Evolutionary conservation across 2,888 invertebrate genomes (phyloP), one percentile per base, ranked within the genome.

Genomic region (Drosophila neoperkinsi): DNA sequence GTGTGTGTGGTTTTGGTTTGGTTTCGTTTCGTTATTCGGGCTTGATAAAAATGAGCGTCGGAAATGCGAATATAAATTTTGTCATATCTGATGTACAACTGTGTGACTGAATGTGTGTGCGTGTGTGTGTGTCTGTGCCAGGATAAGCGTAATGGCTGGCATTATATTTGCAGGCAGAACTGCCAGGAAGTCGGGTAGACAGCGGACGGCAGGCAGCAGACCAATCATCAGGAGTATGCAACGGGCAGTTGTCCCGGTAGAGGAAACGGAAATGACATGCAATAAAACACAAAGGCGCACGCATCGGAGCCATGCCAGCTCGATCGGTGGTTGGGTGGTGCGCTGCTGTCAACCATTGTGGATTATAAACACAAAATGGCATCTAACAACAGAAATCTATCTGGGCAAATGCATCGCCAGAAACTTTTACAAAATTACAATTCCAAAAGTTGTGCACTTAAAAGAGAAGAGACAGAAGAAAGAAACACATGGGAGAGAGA

Each of bases 221-320:
- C 87, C 90, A 88, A 90, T 90, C 91, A 90, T 88, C 90, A 84
- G 75, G 86, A 79, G 78, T 70, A 79, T 76, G 87, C 77, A 75
- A 31, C 57, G 56, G 41, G 52, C 57, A 43, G 41, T 57, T 43
- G 43, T 31, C 38, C 61, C 67, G 72, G 65, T 75, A 75, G 57
- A 84, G 92, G 92, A 92, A 91, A 83, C 91, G 92, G 92, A 92
- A 92, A 91, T 92, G 92, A 82, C 90, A 90, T 89, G 92, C 84
- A 92, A 92, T 92, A 92, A 92, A 92, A 91, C 92, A 92, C 89
- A 89, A 91, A 91, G 87, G 77, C 79, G 71, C 80, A 88, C 79
- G 81, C 87, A 84, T 74, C 53, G 71, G 52, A 67, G 21, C 31
- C 56, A 59, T 31, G 18, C 53, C 43, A 51, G 13, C 38, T 33